Evolutionary conservation across 2,888 invertebrate species (phyloP), one percentile per base, ranked within the genome.

Genomic region (Heliconius hortense): DNA sequence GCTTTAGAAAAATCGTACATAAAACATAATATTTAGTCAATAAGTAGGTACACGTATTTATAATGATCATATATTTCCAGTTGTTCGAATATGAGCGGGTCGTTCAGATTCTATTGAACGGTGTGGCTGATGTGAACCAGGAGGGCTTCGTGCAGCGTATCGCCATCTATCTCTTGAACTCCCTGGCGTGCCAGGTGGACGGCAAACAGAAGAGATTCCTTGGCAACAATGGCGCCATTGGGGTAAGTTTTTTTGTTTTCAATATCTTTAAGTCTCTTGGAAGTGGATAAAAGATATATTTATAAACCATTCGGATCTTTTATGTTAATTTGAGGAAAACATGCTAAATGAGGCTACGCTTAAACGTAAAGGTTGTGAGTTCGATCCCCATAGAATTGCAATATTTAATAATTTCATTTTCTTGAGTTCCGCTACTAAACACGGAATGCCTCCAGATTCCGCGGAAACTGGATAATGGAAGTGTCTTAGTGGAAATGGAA

Each of bases 111-210:
- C 93, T 98, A 69, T 90, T 99, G 77, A 96, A 96, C 84, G 97
- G 98, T 35, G 97, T 98, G 1, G 95, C 96, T 28, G 96, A 97
- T 82, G 96, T 96, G 78, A 96, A 97, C 83, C 97, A 97, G 82
- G 98, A 98, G 88, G 97, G 97, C 60, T 98, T 99, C 88, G 98
- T 99, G 15, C 98, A 98, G 87, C 95, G 98, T 79, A 98, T 99
- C 84, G 98, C 98, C 31, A 98, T 99, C 82, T 98, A 98, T 90
- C 94, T 99, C 81, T 95, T 99, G 74, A 99, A 99, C 91, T 98
- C 98, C 0, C 94, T 99, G 81, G 99, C 99, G 10, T 99, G 99
- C 89, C 98, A 99, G 91, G 99, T 99, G 13, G 98, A 99, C 86
- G 98, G 98, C 31, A 95, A 95, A 76, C 98, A 99, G 88, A 99